Evolutionary conservation across 2,797 vertebrate species (phyloP).

Genomic region (Leptoclinus maculatus): DNA sequence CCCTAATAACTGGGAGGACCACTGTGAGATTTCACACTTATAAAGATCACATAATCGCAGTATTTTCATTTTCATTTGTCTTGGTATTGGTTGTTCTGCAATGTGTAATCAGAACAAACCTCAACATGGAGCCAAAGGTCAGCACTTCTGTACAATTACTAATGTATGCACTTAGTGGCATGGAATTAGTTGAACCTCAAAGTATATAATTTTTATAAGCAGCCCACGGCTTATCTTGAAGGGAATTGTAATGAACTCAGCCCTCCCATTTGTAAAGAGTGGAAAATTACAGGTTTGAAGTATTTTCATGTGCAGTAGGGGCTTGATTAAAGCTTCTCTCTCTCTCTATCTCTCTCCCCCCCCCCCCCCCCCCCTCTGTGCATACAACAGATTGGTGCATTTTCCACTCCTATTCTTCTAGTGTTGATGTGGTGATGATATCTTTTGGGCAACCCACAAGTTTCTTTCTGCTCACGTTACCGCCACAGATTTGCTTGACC

Average conservation of each 20-base stretch:
- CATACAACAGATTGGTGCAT: background rate
- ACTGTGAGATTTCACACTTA: background rate
- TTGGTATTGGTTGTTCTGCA: background rate
- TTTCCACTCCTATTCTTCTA: background rate
- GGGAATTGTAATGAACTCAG: constrained; percentile 42
- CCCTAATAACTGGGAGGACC: background rate
- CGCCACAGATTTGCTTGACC: background rate
- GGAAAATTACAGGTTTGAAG: constrained; percentile 46
- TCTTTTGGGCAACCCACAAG: background rate
- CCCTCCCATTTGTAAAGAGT: constrained; percentile 30
- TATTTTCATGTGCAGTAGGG: constrained; percentile 31
- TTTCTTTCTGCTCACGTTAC: background rate
- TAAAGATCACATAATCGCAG: background rate
- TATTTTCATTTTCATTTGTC: background rate
- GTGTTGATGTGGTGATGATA: background rate
- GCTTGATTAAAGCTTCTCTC: constrained; percentile 22
- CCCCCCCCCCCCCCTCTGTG: background rate
- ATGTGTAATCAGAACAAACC: constrained; percentile 13
- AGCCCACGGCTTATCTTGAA: constrained; percentile 41
- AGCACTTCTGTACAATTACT: constrained; percentile 10
- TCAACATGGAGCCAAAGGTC: constrained; percentile 1
- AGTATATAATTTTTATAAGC: constrained; percentile 40
- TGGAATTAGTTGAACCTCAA: constrained; percentile 32
- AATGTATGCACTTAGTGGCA: constrained; percentile 31
- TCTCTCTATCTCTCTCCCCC: background rate